Percentiles rank a stretch among this genome's conserved stretches.
Evolutionary conservation across 1,140 invertebrate species (phyloP).

Genomic region (Drosophila prosaltans): DNA sequence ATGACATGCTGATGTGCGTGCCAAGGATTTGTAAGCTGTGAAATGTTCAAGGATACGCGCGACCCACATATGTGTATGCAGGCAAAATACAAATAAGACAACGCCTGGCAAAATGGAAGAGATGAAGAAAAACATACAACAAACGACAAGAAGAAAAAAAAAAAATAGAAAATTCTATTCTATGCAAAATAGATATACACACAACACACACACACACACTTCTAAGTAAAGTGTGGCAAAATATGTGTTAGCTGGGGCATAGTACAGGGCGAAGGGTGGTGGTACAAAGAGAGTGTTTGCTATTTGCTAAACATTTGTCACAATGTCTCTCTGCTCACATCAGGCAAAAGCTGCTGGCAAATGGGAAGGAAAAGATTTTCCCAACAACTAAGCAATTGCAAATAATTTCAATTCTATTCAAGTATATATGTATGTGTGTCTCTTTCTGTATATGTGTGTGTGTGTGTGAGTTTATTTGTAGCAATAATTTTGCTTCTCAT

Average conservation of each 20-base stretch:
- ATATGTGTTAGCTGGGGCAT: neutral
- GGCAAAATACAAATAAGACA: conserved; percentile 39
- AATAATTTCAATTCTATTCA: conserved; percentile 25
- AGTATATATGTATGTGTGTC: neutral
- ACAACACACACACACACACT: neutral
- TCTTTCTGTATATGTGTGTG: neutral
- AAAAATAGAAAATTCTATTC: conserved; percentile 2
- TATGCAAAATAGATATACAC: conserved; percentile 34
- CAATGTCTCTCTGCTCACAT: conserved; percentile 46
- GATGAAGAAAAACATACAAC: neutral
- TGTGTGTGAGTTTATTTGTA: conserved; percentile 12
- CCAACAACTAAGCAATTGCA: conserved; percentile 36
- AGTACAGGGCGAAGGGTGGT: conserved; percentile 4
- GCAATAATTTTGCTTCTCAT: conserved; percentile 40
- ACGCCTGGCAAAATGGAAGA: conserved; percentile 48
- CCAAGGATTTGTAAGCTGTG: conserved; percentile 61
- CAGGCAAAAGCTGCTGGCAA: conserved; percentile 43
- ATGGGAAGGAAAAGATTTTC: conserved; percentile 67
- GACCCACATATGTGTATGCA: conserved; percentile 45
- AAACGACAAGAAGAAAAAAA: neutral
- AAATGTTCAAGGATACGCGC: conserved; percentile 58
- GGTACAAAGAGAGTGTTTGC: conserved; percentile 22
- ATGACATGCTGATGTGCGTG: conserved; percentile 50
- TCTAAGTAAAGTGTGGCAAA: conserved; percentile 35
- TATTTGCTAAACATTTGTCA: conserved; percentile 76